Conservation (phyloP, 2,113 vertebrate genomes). For the Aplodontia rufa region DNA sequence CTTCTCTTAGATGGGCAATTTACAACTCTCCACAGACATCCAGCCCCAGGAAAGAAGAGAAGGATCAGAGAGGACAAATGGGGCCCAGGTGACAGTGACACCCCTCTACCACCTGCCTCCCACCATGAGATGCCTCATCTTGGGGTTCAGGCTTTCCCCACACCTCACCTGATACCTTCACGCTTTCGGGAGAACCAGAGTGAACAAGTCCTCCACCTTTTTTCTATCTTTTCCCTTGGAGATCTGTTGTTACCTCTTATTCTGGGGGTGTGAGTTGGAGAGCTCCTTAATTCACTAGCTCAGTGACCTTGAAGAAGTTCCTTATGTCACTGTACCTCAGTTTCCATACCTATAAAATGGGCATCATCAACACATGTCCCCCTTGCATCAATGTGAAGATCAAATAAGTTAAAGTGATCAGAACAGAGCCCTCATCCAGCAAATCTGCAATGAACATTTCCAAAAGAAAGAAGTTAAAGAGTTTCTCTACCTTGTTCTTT, state of each 20-base stretch:
- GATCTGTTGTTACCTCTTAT: neutral
- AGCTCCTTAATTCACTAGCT: neutral
- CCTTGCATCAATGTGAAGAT: neutral
- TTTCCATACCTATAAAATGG: neutral
- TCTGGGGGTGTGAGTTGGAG: neutral
- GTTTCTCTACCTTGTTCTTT: neutral
- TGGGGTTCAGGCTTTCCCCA: neutral
- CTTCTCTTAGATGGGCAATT: constrained; percentile 35
- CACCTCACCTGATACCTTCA: neutral
- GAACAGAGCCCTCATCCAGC: neutral
- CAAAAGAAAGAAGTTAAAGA: neutral
- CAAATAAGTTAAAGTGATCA: neutral
- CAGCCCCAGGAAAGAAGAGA: neutral
- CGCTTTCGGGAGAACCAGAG: neutral
- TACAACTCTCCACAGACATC: neutral
- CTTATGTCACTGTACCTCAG: neutral
- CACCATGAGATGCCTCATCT: neutral
- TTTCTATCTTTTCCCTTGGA: neutral
- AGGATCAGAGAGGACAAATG: neutral
- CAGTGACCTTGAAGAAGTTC: neutral
- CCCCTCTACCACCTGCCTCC: neutral
- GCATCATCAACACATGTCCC: neutral
- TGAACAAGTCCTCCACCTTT: neutral
- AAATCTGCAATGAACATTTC: neutral
- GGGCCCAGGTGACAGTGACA: neutral